phyloP scores from a whole-genome alignment of 2,113 vertebrate genomes.

The Excalfactoria chinensis region DNA sequence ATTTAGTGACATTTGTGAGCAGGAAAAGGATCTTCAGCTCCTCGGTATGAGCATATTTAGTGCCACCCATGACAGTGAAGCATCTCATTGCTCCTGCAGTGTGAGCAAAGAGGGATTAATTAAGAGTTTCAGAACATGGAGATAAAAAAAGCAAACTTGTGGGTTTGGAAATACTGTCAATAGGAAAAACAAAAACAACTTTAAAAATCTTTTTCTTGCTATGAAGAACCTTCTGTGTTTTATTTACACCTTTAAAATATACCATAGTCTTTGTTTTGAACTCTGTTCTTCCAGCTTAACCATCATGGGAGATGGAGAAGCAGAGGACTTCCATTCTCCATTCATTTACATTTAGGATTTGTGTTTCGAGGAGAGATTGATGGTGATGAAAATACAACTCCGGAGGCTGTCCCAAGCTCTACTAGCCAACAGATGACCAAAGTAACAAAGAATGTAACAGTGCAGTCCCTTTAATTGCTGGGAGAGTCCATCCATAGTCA shows the following conservation, averaged over 20 bases:
- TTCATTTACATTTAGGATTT: not conserved
- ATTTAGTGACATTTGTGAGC: not conserved
- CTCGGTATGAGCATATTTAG: not conserved
- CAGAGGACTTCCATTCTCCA: not conserved
- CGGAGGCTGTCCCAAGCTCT: not conserved
- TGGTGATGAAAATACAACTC: not conserved
- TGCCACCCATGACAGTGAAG: not conserved
- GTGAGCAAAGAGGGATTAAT: not conserved
- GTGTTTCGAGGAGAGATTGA: not conserved
- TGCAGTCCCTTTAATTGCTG: accelerated
- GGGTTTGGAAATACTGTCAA: not conserved
- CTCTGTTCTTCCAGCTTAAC: not conserved
- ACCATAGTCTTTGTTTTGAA: not conserved
- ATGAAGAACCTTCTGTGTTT: not conserved
- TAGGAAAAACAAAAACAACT: not conserved
- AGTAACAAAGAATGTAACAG: not conserved
- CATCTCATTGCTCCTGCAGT: not conserved
- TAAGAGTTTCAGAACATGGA: not conserved
- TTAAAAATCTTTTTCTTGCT: not conserved
- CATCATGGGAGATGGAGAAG: not conserved
- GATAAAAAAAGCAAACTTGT: not conserved
- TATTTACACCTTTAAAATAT: not conserved
- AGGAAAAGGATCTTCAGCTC: not conserved
- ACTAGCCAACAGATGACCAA: not conserved
- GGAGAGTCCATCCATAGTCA: not conserved